Conservation (phyloP, 2,888 invertebrate genomes). For the Unio pictorum region DNA sequence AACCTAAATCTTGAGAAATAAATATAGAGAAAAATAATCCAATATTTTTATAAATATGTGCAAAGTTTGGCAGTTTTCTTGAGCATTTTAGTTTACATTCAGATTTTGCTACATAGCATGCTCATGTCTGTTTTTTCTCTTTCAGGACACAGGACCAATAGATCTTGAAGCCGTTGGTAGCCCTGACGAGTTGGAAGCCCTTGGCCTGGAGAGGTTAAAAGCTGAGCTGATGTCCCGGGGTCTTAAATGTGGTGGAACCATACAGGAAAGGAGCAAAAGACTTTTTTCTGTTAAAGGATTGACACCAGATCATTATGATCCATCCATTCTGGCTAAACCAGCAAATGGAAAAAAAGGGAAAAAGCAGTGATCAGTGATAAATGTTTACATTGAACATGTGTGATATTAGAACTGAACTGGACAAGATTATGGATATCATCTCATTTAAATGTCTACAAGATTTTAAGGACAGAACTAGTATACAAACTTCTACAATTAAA, state of each 20-base stretch:
- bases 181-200: conserved; percentile 61
- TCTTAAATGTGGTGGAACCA: conserved; percentile 74
- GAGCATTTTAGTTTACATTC: too few species aligned
- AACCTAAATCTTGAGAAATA: too few species aligned
- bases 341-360: conserved; percentile 31
- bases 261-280: conserved; percentile 72
- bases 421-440: too few species aligned
- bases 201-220: conserved; percentile 72
- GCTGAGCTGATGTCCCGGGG: conserved; percentile 66
- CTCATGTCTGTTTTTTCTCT: background rate
- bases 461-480: too few species aligned
- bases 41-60: too few species aligned
- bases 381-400: too few species aligned
- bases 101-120: too few species aligned
- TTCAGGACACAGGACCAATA: conserved; percentile 16
- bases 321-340: conserved; percentile 64
- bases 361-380: conserved; percentile 9
- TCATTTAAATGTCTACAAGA: too few species aligned
- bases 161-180: conserved; percentile 49
- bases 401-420: too few species aligned
- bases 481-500: too few species aligned
- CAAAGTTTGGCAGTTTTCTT: too few species aligned
- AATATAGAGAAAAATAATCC: too few species aligned
- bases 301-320: conserved; percentile 59
- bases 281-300: conserved; percentile 71